Evolutionary conservation across 2,797 vertebrate genomes (phyloP).

Genomic region (Scomberomorus guttatus): DNA sequence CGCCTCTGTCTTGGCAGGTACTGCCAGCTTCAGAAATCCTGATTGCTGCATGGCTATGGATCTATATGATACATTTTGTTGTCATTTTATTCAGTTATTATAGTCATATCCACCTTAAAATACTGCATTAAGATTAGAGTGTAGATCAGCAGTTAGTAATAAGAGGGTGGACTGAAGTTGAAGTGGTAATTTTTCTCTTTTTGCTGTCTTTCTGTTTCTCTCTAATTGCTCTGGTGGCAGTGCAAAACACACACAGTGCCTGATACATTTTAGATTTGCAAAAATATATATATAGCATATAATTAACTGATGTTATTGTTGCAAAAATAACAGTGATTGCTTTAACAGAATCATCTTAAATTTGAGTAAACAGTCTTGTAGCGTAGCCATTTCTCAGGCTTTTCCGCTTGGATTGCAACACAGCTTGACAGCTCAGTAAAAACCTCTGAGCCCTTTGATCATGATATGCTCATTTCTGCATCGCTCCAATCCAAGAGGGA

Average conservation of each 20-base stretch:
- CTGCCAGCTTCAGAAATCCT: conserved; percentile 4
- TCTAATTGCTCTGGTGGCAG: conserved; percentile 15
- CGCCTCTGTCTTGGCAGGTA: not conserved
- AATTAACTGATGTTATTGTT: conserved; percentile 51
- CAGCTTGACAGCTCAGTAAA: conserved; percentile 67
- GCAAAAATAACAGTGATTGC: conserved; percentile 47
- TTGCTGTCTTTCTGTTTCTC: conserved; percentile 5
- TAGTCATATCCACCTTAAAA: conserved; percentile 12
- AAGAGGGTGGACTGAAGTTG: conserved; percentile 12
- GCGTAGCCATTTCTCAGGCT: conserved; percentile 44
- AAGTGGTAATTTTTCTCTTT: conserved; percentile 11
- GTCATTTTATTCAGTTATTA: conserved; percentile 14
- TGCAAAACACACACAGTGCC: not conserved
- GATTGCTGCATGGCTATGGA: not conserved
- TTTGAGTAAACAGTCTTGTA: conserved; percentile 60
- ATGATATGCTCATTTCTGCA: conserved; percentile 65
- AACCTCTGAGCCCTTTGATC: conserved; percentile 74
- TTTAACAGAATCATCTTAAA: conserved; percentile 47
- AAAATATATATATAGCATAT: conserved; percentile 29
- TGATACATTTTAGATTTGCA: conserved; percentile 37
- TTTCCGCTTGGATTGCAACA: conserved; percentile 53
- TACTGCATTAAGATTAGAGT: not conserved
- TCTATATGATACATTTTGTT: not conserved
- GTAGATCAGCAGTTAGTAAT: not conserved
- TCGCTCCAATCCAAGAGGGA: conserved; percentile 50